Percentiles rank a stretch among this genome's conserved stretches.
Evolutionary conservation across 2,113 vertebrate species (phyloP).

Genomic region (Chascanopsetta lugubris): DNA sequence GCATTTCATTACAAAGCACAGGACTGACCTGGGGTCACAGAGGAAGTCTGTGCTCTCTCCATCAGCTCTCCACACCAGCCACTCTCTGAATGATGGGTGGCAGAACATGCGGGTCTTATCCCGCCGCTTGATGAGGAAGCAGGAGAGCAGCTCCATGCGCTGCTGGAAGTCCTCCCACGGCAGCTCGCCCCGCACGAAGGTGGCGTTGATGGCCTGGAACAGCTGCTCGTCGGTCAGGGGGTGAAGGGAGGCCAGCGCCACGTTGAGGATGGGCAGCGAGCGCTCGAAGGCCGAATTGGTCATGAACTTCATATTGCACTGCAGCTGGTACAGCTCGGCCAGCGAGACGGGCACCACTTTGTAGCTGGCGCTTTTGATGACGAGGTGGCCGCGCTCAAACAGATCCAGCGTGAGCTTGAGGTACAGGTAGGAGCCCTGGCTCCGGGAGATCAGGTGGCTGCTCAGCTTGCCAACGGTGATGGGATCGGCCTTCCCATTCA

Average conservation of each 20-base stretch:
- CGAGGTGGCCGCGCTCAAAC: constrained; percentile 93
- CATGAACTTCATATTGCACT: constrained; percentile 99
- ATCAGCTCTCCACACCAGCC: constrained; percentile 96
- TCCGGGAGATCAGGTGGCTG: constrained; percentile 92
- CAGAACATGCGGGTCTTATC: constrained; percentile 99
- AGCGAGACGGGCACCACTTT: constrained; percentile 97
- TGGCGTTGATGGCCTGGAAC: constrained; percentile 92
- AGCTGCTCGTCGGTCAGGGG: constrained; percentile 98
- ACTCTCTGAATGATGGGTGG: constrained; percentile 97
- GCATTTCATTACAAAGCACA: constrained; percentile 12
- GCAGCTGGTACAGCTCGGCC: constrained; percentile 95
- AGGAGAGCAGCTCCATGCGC: constrained; percentile 91
- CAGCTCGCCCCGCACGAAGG: constrained; percentile 85
- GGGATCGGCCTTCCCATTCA: constrained; percentile 93
- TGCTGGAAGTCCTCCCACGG: constrained; percentile 96
- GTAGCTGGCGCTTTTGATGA: constrained; percentile 97
- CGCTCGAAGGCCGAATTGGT: constrained; percentile 94
- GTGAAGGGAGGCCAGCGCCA: constrained; percentile 93
- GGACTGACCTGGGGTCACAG: constrained; percentile 92
- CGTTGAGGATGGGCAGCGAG: constrained; percentile 89
- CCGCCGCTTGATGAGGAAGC: constrained; percentile 91
- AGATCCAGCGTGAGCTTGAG: constrained; percentile 96
- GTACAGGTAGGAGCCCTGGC: constrained; percentile 96
- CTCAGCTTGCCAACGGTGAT: constrained; percentile 90
- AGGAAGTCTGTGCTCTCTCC: constrained; percentile 95